Evolutionary conservation across 2,113 vertebrate species (phyloP).

Genomic region (Amphiprion percula): DNA sequence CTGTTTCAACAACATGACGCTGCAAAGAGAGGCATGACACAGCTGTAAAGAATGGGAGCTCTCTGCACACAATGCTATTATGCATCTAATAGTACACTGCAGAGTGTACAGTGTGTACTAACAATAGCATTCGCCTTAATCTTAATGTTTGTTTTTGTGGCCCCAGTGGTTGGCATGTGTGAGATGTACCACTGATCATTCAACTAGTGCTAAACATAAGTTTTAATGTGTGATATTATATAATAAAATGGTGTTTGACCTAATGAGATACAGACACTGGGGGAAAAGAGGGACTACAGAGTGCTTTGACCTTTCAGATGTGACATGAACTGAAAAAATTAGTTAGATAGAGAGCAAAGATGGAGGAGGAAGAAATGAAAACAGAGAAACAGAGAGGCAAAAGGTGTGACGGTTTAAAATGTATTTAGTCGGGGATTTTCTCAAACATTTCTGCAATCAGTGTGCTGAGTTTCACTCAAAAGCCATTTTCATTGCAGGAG

Average conservation of each 20-base stretch:
- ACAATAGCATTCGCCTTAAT: background rate
- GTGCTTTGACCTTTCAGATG: conserved; percentile 52
- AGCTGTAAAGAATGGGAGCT: conserved; percentile 11
- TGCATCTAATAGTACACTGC: background rate
- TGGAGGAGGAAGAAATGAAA: conserved; percentile 3
- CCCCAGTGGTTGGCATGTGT: background rate
- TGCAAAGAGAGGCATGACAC: background rate
- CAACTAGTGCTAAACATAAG: conserved; percentile 2
- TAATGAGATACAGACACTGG: conserved; percentile 32
- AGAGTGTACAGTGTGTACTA: conserved; percentile 2
- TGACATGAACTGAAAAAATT: conserved; percentile 8
- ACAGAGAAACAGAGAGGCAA: background rate
- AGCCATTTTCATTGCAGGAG: background rate
- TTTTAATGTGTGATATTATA: conserved; percentile 1
- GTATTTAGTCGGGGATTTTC: background rate
- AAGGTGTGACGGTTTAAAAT: conserved; percentile 19
- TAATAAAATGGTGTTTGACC: conserved; percentile 26
- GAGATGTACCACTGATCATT: background rate
- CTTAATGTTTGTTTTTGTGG: background rate
- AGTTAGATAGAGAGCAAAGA: background rate
- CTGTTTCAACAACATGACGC: background rate
- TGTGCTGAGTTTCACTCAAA: background rate
- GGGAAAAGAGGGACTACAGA: conserved; percentile 2
- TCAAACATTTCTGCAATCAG: background rate
- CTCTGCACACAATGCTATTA: background rate